Base-by-base conservation (phyloP, 2,888 invertebrate genomes). In the Heteromyza rotundicornis region DNA sequence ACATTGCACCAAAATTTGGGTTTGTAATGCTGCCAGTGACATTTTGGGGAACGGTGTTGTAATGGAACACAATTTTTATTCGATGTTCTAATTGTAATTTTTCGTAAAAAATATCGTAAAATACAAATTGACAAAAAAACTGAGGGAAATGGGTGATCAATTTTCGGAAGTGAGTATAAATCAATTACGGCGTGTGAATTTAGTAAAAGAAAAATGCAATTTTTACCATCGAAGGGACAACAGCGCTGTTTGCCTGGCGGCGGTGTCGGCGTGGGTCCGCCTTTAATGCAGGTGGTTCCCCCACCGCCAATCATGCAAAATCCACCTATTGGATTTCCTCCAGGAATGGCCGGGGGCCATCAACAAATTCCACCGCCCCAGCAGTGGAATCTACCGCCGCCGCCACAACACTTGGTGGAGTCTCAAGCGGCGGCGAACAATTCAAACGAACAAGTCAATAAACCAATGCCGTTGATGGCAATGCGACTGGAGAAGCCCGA, bases 401-500 rank as follows among this genome's bases (percentile, higher is more conserved):
- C 14, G 2, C 23, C 16, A 7, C 50, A 3, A 27, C 24, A 52
- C 14, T 60, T 20, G 12, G 17, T 60, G 20, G 47, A 52, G 16
- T 36, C 24, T 16, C 17, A 40, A 0, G 12, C 17, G 2, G 40
- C 0, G 44, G 35, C 47, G n/a, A 10, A 2, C 19, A n/a, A 5
- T 47, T 7, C 5, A 7, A 82, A 76, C 58, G 69, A 65, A 54
- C 56, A 70, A 68, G 72, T 77, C 12, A 70, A 70, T 75, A 68
- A 65, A 57, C 72, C 69, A 24, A 58, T 90, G 2, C 89, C 90
- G 49, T 78, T 91, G 54, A 79, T 91, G 69, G 88, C 89, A 2
- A 59, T 72, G 54, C 71, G 68, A 8, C 68, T 72, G n/a, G 70
- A 73, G 7, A 73, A 71, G 60, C 72, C 70, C 51, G 62, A 64